These are phyloP conservation scores for Iselma pallidipennis DNA, from an alignment of 2,888 invertebrate genomes.

Conservation along the genomic window DNA sequence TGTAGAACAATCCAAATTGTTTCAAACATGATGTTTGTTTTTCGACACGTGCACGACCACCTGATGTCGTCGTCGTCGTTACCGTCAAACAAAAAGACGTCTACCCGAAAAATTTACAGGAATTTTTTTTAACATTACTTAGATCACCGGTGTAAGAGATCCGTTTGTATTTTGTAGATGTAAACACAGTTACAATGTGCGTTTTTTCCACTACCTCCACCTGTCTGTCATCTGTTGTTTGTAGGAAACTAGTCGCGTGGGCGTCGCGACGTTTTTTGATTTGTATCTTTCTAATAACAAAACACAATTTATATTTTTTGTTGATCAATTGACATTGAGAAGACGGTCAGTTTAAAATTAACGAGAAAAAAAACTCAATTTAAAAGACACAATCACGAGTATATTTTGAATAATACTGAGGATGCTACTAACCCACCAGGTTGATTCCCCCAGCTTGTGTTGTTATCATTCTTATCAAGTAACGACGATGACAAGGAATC, in stretches of 20 bases:
- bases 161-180: neutral
- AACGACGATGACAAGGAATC: conserved; percentile 8
- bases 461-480: conserved; percentile 24
- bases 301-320: no score
- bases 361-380: no score
- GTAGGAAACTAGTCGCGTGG: neutral
- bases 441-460: conserved; percentile 8
- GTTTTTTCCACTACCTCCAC: neutral
- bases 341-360: no score
- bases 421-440: neutral
- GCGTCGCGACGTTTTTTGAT: neutral
- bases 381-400: neutral
- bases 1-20: neutral
- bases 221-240: neutral
- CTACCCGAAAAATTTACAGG: neutral
- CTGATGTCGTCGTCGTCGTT: neutral
- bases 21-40: neutral
- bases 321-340: no score
- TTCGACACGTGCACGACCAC: neutral
- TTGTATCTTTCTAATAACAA: no score
- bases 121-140: neutral
- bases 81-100: neutral
- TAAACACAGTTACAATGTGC: neutral
- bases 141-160: neutral
- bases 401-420: neutral